A percentile compares a stretch with the other conserved stretches of the same genome.
These are phyloP conservation scores for Linnaemya vulpina DNA, from an alignment of 2,888 invertebrate species.

Conservation along the genomic window DNA sequence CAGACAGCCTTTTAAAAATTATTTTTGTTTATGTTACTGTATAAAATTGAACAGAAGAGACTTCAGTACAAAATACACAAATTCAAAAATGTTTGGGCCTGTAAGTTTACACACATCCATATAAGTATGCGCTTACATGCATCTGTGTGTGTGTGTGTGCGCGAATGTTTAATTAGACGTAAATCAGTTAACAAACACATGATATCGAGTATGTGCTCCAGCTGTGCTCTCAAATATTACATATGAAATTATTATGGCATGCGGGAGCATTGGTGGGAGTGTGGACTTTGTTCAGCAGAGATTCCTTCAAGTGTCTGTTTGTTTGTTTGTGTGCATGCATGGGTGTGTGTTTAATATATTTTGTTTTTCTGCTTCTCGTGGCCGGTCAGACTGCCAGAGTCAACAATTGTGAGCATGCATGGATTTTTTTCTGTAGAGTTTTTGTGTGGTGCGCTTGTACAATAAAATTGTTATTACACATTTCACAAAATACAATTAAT, in stretches of 20 bases:
- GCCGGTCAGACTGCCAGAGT: conserved; percentile 53
- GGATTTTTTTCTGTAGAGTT: conserved; percentile 46
- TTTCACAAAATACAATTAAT: conserved; percentile 50
- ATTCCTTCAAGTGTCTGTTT: conserved; percentile 25
- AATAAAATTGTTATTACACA: conserved; percentile 54
- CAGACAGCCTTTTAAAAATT: conserved; percentile 10
- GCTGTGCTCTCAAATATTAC: conserved; percentile 50
- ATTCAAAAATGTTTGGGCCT: not conserved
- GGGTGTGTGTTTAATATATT: not conserved
- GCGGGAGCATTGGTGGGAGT: conserved; percentile 1
- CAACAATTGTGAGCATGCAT: conserved; percentile 44
- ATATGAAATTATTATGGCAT: not conserved
- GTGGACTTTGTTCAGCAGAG: conserved; percentile 11
- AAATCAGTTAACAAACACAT: conserved; percentile 35
- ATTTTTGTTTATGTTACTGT: conserved; percentile 57
- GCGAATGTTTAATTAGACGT: not conserved
- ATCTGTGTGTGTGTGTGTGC: not conserved
- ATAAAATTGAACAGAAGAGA: conserved; percentile 22
- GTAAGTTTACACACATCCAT: not conserved
- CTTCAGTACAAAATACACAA: not conserved
- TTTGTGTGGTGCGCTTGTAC: conserved; percentile 66
- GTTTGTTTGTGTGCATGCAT: not conserved
- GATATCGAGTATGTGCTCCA: conserved; percentile 43
- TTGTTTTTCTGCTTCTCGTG: conserved; percentile 7
- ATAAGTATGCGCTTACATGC: not conserved